These are phyloP conservation scores for Sesamia inferens DNA, from an alignment of 2,888 invertebrate species.

Conservation along the genomic window DNA sequence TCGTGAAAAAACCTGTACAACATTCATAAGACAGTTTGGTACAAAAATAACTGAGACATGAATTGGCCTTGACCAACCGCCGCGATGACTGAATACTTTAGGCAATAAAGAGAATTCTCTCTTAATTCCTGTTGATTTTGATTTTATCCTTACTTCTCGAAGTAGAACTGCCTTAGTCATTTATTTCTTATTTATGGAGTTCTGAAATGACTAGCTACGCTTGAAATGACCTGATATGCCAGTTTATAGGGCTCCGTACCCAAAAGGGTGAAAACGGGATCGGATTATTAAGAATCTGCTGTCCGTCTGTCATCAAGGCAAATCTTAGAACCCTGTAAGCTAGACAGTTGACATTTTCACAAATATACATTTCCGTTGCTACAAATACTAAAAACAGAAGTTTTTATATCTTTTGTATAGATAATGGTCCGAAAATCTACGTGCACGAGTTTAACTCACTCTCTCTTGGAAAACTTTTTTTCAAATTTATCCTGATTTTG, in stretches of 20 bases:
- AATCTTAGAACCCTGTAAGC: no score
- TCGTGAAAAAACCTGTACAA: constrained; percentile 36
- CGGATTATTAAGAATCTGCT: no score
- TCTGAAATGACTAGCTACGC: background rate
- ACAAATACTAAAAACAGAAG: no score
- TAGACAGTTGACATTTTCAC: no score
- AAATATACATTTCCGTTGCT: no score
- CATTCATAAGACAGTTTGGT: constrained; percentile 42
- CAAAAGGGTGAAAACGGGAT: no score
- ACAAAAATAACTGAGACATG: constrained; percentile 54
- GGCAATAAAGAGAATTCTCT: constrained; percentile 42
- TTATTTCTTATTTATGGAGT: background rate
- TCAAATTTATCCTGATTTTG: background rate
- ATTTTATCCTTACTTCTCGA: background rate
- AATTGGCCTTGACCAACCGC: constrained; percentile 56
- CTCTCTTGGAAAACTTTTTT: no score
- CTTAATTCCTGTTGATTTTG: constrained; percentile 28
- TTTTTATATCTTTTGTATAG: no score
- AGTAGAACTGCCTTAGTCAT: background rate
- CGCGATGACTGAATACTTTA: constrained; percentile 47
- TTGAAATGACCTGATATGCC: no score
- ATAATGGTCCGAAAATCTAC: no score
- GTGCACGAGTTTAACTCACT: no score
- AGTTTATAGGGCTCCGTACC: background rate
- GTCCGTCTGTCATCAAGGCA: no score